Evolutionary conservation across 2,888 invertebrate genomes (phyloP), one percentile per base, ranked within the genome.

Genomic region (Tetranychus piercei): DNA sequence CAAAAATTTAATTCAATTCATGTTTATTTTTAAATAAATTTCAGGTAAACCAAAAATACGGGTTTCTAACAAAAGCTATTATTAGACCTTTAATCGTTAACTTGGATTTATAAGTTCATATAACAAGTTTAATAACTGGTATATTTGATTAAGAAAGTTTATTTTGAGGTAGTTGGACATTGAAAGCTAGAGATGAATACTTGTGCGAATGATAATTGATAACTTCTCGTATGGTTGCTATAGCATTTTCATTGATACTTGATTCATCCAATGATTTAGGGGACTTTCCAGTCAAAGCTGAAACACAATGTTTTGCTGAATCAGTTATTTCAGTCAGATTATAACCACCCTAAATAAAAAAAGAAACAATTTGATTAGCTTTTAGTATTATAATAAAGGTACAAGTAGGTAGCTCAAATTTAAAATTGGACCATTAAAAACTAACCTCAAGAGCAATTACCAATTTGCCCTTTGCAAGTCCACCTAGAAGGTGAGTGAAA

Each of bases 221-320:
- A 66, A 90, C 90, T 79, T 88, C 85, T 77, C 86, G 86, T 74
- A 92, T 87, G 0, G 88, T 86, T 79, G 87, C 86, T 4, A 84
- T 80, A 44, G 86, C 86, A 71, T 78, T 78, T 23, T 64, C 73
- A 43, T 73, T 74, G 1, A 72, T n/a, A 11, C 72, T 69, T 1
- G 23, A 64, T 2, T 73, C 1, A n/a, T 44, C 81, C 74, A 83
- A 81, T 75, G 82, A 82, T 0, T 89, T 88, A 75, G 92, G 83
- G 0, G 91, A 89, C 84, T 94, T 92, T 0, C 92, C 93, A 0
- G 94, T 85, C 72, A 97, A 83, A 0, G 92, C 88, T 82, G 91
- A 91, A 0, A 90, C 88, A 82, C 94, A 94, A 86, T 90, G 88
- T 0, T 89, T 87, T 89, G 94, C 90, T 2, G 90, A 88, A 81